Base-by-base conservation (phyloP, 2,888 invertebrate species). In the Conistra vaccinii region DNA sequence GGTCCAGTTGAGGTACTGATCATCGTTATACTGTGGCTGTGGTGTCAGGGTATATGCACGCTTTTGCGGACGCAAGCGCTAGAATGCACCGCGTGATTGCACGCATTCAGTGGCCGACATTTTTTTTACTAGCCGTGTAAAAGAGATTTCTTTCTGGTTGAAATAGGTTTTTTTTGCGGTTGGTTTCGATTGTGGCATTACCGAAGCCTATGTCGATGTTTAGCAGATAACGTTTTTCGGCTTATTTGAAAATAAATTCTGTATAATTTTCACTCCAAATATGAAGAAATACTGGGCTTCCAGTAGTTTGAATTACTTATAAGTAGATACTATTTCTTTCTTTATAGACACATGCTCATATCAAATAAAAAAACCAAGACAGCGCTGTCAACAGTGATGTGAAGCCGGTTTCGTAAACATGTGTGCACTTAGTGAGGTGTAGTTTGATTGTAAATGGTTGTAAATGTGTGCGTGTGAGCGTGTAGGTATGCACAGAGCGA, bases 11-110 rank as follows among this genome's bases (percentile, higher is more conserved):
- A 65, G 23, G 0, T 65, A 48, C 48, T 65, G 66, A 32, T n/a
- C 3, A 32, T 32, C 60, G 32, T 20, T 32, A 66, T 60, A 35
- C 58, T 66, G 66, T 66, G 66, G 17, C n/a, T 17, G 17, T 65
- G 29, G 17, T 65, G 29, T 65, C 51, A 4, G 6, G 29, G 9
- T 65, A 53, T 23, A 20, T 14, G 51, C 14, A 23, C 29, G 23
- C 9, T 23, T 29, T 12, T 29, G 65, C 23, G 14, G 17, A 39
- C 39, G 17, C 51, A 48, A 23, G 78, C 55, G 3, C 60, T 61
- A 55, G n/a, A 48, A 55, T 71, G 72, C 66, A 48, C 26, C 32
- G 61, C 55, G n/a, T 57, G 71, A 61, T 78, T 78, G 65, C 65
- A 45, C 42, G 32, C 45, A 51, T 69, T 42, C 48, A 17, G 65